These are phyloP conservation scores for Volucella inanis DNA, from an alignment of 2,888 invertebrate species.

Conservation along the genomic window DNA sequence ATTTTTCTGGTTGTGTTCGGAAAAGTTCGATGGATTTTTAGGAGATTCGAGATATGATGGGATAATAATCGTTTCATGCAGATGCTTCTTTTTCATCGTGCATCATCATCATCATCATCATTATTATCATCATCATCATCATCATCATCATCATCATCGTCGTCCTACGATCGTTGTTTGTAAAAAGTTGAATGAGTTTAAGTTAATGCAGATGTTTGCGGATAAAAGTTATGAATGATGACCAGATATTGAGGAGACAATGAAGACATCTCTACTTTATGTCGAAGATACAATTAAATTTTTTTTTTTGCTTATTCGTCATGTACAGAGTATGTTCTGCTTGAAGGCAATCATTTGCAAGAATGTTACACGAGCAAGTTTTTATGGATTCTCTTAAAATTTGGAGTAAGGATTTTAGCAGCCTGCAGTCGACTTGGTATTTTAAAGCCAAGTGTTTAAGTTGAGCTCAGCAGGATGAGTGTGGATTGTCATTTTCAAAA, in stretches of 20 bases:
- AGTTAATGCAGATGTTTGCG: constrained; percentile 74
- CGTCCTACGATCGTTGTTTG: constrained; percentile 65
- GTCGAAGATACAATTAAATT: constrained; percentile 63
- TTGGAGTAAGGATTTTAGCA: constrained; percentile 7
- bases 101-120: constrained; percentile 52
- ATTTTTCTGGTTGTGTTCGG: too few species aligned
- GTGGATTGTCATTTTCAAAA: too few species aligned
- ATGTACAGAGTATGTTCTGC: constrained; percentile 48
- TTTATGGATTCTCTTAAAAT: constrained; percentile 2
- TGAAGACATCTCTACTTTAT: constrained; percentile 58
- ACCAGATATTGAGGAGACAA: constrained; percentile 36
- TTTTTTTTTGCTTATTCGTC: constrained; percentile 15
- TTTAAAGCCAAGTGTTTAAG: not conserved
- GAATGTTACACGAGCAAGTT: constrained; percentile 32
- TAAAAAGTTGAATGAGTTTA: constrained; percentile 68
- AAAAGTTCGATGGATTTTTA: too few species aligned
- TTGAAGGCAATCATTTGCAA: constrained; percentile 65
- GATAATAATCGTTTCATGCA: constrained; percentile 75
- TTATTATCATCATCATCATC: constrained; percentile 13
- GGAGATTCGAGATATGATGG: constrained; percentile 61
- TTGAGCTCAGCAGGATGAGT: constrained; percentile 1
- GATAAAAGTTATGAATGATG: constrained; percentile 72
- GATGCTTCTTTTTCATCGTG: constrained; percentile 69
- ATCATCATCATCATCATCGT: constrained; percentile 25
- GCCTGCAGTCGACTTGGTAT: constrained; percentile 8